Base-by-base conservation (phyloP, 2,113 vertebrate genomes). In the Monopterus albus region DNA sequence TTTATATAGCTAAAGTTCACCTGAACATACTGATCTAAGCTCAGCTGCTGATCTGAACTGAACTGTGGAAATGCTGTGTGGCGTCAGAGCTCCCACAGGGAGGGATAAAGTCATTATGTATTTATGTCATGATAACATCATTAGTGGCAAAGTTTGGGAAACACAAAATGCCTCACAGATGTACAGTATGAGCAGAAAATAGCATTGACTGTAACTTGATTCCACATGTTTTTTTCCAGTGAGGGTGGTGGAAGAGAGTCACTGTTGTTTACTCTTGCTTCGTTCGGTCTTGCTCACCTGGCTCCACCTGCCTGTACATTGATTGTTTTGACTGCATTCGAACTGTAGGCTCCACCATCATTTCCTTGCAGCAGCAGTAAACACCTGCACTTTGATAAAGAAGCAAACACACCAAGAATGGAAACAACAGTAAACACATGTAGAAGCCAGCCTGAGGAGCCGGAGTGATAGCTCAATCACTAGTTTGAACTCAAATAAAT, bases 321-420 rank as follows among this genome's bases (percentile, higher is more conserved):
- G 33, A 7, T 17, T 25, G 13, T 28, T 28, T 23, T 25, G 2
- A 17, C 17, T 6, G 2, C 1, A 5, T 26, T 29, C 10, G 33
- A 35, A 28, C 1, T 45, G 36, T 6, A 39, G 28, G 17, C 12
- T 0, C 60, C 15, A 6, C 17, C 6, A 2, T n/a, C 1, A 3
- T 36, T 58, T 28, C 45, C 45, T 65, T 28, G 20, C 21, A 50
- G n/a, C 26, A 4, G 23, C 11, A n/a, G 5, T 38, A 29, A n/a
- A 68, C 64, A 46, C 21, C 40, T 18, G 42, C n/a, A n/a, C 10
- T 31, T 17, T 47, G 25, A 64, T 49, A 25, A 40, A 9, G 29
- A 21, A 26, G 11, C 13, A 2, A 46, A 62, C 0, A 1, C 31
- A 12, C 25, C 45, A 31, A 1, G 3, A 4, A 21, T 14, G 29